phyloP scores from a whole-genome alignment of 2,113 vertebrate genomes.

The Crocuta crocuta region DNA sequence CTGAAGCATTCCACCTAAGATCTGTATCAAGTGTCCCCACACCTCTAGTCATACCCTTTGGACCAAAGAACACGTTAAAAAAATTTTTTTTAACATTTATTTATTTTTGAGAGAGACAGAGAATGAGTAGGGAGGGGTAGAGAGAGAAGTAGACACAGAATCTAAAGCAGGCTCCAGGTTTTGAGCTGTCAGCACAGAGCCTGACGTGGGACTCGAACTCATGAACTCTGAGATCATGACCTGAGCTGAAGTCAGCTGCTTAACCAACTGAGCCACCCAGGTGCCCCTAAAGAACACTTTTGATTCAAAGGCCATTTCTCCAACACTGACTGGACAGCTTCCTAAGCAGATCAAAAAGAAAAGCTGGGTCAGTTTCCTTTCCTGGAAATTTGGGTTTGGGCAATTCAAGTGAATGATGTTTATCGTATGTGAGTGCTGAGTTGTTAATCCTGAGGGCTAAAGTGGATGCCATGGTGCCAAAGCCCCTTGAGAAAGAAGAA shows the following conservation, averaged over 20 bases:
- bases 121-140: too few relatives aligned
- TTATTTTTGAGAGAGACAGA: too few relatives aligned
- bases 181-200: too few relatives aligned
- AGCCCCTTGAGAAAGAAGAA: neutral
- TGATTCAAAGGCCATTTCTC: neutral
- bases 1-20: neutral
- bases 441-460: neutral
- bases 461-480: neutral
- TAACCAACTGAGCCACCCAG: too few relatives aligned
- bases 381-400: neutral
- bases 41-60: neutral
- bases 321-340: fast-evolving
- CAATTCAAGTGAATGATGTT: neutral
- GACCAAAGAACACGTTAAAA: neutral
- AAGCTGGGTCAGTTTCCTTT: neutral
- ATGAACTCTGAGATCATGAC: too few relatives aligned
- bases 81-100: too few relatives aligned
- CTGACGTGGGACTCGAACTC: too few relatives aligned
- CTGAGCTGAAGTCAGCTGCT: too few relatives aligned
- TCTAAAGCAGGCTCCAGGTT: too few relatives aligned
- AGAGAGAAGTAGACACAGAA: too few relatives aligned
- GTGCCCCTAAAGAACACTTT: neutral
- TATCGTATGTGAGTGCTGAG: neutral
- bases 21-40: neutral
- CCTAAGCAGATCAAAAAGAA: neutral